Conservation (phyloP, 2,797 vertebrate genomes). For the Spinibarbus caldwelli region DNA sequence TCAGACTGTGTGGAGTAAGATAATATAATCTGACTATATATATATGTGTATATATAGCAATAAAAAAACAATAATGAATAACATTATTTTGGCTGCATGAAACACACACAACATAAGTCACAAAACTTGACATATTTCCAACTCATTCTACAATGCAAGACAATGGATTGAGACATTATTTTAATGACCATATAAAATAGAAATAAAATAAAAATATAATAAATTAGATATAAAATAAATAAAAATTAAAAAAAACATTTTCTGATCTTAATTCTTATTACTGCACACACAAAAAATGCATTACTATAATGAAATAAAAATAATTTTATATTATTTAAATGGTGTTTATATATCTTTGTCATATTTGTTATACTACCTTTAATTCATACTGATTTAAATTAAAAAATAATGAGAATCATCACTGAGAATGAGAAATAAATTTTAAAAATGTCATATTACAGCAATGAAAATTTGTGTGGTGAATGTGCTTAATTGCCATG, state of each 20-base stretch:
- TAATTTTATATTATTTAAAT: not conserved
- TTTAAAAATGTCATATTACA: not conserved
- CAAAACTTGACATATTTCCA: not conserved
- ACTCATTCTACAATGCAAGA: not conserved
- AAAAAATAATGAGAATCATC: not conserved
- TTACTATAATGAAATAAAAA: not conserved
- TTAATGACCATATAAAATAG: not conserved
- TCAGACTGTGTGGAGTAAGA: not conserved
- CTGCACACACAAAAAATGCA: not conserved
- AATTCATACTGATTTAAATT: not conserved
- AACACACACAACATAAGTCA: not conserved
- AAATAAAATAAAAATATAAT: not conserved
- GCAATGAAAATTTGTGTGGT: not conserved
- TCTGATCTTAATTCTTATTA: not conserved
- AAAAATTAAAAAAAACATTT: not conserved
- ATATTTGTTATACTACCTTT: not conserved
- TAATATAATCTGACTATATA: constrained; percentile 1
- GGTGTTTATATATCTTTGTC: not conserved
- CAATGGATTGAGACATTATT: not conserved
- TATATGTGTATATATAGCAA: not conserved
- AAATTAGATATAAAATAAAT: not conserved
- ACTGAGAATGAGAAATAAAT: not conserved
- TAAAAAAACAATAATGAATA: constrained; percentile 3
- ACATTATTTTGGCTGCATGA: constrained; percentile 14
- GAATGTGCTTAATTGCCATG: not conserved